Percentiles rank a stretch among this genome's conserved stretches.
phyloP scores from a whole-genome alignment of 2,113 vertebrate species.

The Seriola rivoliana region DNA sequence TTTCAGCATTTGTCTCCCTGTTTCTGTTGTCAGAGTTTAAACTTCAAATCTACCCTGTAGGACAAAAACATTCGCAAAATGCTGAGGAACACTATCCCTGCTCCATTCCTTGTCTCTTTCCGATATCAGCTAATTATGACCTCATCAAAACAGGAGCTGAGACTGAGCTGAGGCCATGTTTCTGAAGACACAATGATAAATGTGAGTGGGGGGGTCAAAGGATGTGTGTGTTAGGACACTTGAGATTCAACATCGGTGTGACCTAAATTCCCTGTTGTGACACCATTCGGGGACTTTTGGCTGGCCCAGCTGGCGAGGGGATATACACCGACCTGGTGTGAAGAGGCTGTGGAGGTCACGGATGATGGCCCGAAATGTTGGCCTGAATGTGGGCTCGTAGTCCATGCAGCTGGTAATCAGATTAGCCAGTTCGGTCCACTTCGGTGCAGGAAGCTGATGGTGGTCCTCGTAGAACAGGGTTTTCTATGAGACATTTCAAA shows the following conservation, averaged over 20 bases:
- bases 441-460: constrained; percentile 94
- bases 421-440: constrained; percentile 97
- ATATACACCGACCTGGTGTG: constrained; percentile 89
- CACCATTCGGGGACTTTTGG: background rate
- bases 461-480: constrained; percentile 94
- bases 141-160: background rate
- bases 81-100: background rate
- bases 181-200: constrained; percentile 1
- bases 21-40: background rate
- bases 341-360: constrained; percentile 97
- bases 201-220: background rate
- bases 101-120: background rate
- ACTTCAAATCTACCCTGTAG: background rate
- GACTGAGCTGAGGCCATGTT: background rate
- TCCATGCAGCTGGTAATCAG: constrained; percentile 97
- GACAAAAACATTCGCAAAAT: background rate
- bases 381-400: constrained; percentile 94
- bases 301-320: background rate
- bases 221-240: background rate
- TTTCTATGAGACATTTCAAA: constrained; percentile 84
- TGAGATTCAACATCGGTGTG: constrained; percentile 12
- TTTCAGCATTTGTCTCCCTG: background rate
- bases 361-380: constrained; percentile 95
- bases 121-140: background rate
- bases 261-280: constrained; percentile 28